Percentiles rank a stretch among this genome's conserved stretches.
These are phyloP conservation scores for Syngnathus typhle DNA, from an alignment of 2,113 vertebrate species.

Conservation along the genomic window DNA sequence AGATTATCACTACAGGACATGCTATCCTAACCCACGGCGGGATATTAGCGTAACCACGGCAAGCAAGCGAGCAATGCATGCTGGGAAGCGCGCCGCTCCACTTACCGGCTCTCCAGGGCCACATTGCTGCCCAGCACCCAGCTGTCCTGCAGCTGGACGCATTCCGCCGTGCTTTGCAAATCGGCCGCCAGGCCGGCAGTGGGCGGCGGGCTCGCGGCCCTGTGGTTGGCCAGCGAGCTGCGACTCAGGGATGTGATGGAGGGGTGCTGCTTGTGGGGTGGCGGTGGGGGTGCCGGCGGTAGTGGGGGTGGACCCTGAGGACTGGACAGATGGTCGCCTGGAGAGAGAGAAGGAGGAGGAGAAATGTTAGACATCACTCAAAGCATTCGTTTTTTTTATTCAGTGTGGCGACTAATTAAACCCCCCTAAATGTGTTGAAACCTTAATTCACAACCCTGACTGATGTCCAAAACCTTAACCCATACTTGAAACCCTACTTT, in stretches of 20 bases:
- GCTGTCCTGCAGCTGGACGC: constrained; percentile 99
- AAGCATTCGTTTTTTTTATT: neutral
- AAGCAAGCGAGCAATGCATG: neutral
- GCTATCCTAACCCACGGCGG: neutral
- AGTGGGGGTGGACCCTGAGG: constrained; percentile 86
- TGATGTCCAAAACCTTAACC: neutral
- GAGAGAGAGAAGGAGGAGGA: neutral
- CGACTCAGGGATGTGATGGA: constrained; percentile 95
- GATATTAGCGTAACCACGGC: neutral
- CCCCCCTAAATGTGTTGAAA: neutral
- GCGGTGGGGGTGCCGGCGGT: constrained; percentile 84
- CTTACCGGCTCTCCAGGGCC: constrained; percentile 98
- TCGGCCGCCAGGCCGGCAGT: constrained; percentile 93
- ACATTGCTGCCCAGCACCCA: constrained; percentile 99
- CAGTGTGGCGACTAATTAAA: neutral
- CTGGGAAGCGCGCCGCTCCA: constrained; percentile 5
- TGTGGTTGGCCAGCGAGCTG: constrained; percentile 93
- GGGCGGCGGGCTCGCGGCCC: constrained; percentile 92
- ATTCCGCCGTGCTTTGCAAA: constrained; percentile 98
- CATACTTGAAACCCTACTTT: neutral
- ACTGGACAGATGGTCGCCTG: constrained; percentile 83
- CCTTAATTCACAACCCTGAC: neutral
- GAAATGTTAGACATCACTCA: neutral
- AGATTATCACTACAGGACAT: neutral
- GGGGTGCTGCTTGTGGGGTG: constrained; percentile 87